Evolutionary conservation across 2,888 invertebrate genomes (phyloP).

Genomic region (Amblyjoppa fuscipennis): DNA sequence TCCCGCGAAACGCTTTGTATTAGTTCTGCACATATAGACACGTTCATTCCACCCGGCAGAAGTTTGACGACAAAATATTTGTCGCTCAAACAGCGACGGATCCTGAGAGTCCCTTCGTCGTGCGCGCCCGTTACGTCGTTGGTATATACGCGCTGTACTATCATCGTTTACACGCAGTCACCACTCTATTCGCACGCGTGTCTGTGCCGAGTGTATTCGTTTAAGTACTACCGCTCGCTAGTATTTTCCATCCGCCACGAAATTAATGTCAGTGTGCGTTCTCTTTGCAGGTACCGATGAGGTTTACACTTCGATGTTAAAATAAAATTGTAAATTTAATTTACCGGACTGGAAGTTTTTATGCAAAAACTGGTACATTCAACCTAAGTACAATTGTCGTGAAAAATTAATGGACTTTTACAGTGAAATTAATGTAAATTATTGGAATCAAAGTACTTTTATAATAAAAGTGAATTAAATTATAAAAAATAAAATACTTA

Average conservation of each 20-base stretch:
- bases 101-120: conserved; percentile 80
- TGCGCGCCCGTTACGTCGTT: conserved; percentile 59
- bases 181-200: neutral
- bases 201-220: neutral
- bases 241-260: conserved; percentile 24
- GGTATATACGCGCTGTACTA: conserved; percentile 29
- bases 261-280: conserved; percentile 32
- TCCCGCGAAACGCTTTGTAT: conserved; percentile 83
- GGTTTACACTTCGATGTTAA: conserved; percentile 30
- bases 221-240: conserved; percentile 5
- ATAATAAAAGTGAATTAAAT: too few relatives aligned
- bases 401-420: too few relatives aligned
- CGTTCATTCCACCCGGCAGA: conserved; percentile 82
- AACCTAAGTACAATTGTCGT: too few relatives aligned
- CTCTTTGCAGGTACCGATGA: conserved; percentile 10
- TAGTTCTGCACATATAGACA: conserved; percentile 85
- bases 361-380: too few relatives aligned
- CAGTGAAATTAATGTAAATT: too few relatives aligned
- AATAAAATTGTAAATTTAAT: too few relatives aligned
- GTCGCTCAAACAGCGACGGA: conserved; percentile 84
- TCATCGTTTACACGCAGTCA: conserved; percentile 43
- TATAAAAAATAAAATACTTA: too few relatives aligned
- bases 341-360: too few relatives aligned
- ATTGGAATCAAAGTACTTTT: too few relatives aligned
- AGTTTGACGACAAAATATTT: conserved; percentile 85